phyloP scores from a whole-genome alignment of 1,140 invertebrate species.

The Neotoxoptera formosana region DNA sequence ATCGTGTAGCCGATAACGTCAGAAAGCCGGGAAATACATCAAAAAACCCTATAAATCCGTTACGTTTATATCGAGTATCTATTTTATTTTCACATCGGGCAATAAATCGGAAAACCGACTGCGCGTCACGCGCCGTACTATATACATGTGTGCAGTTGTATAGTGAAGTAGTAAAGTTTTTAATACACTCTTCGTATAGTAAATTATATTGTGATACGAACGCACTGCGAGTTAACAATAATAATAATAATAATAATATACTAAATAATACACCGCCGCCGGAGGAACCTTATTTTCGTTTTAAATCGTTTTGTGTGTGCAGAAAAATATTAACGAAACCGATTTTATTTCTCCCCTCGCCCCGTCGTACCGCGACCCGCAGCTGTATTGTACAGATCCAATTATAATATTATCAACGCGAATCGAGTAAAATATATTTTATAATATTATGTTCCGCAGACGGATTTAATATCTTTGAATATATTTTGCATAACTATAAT shows the following conservation, averaged over 20 bases:
- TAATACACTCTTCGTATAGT: background rate
- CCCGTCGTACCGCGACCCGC: no score
- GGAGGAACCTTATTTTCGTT: background rate
- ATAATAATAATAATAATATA: background rate
- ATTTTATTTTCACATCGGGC: background rate
- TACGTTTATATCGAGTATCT: background rate
- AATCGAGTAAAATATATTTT: background rate
- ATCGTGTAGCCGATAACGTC: constrained; percentile 34
- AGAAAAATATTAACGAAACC: background rate
- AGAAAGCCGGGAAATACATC: constrained; percentile 53
- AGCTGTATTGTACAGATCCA: background rate
- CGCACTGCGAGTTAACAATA: background rate
- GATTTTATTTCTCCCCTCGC: background rate
- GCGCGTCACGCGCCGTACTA: background rate
- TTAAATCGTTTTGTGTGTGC: background rate
- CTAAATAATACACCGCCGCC: background rate
- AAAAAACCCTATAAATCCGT: constrained; percentile 50
- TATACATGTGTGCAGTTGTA: no score
- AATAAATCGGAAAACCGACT: constrained; percentile 41
- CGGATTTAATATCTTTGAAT: background rate
- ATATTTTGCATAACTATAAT: constrained; percentile 14
- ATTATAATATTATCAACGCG: background rate
- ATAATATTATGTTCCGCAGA: background rate
- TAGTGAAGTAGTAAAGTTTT: background rate
- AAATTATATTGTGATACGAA: background rate